Evolutionary conservation across 1,140 invertebrate genomes (phyloP).

Genomic region (Hyles euphorbiae): DNA sequence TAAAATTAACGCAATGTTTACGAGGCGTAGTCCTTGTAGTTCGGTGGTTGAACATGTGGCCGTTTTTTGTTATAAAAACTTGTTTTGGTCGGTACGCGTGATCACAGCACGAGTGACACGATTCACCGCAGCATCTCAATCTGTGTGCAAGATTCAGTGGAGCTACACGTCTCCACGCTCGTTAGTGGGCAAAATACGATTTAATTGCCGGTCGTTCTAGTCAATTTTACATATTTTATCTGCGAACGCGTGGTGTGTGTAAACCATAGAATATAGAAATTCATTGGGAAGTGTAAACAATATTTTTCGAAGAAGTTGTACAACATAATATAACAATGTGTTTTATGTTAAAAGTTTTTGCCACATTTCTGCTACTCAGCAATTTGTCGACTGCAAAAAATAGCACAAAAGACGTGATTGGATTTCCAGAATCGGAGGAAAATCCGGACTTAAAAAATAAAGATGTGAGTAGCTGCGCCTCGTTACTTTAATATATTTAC

Average conservation of each 20-base stretch:
- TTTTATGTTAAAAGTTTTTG: constrained; percentile 12
- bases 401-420: constrained; percentile 36
- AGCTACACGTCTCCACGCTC: constrained; percentile 10
- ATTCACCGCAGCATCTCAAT: constrained; percentile 17
- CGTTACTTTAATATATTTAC: background rate
- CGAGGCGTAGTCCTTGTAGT: too few species aligned
- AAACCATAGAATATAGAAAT: too few species aligned
- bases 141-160: constrained; percentile 10
- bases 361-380: constrained; percentile 15
- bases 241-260: too few species aligned
- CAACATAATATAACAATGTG: constrained; percentile 13
- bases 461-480: constrained; percentile 33
- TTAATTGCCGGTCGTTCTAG: constrained; percentile 7
- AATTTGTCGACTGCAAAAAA: constrained; percentile 19
- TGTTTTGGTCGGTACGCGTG: constrained; percentile 29
- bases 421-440: constrained; percentile 57
- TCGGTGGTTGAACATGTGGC: background rate
- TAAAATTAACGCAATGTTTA: too few species aligned
- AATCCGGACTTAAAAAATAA: constrained; percentile 44
- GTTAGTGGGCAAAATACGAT: constrained; percentile 3
- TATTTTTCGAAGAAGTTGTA: background rate
- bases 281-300: too few species aligned
- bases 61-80: constrained; percentile 30
- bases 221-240: constrained; percentile 5
- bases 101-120: constrained; percentile 6